Evolutionary conservation across 2,113 vertebrate species (phyloP), one percentile per base, ranked within the genome.

Genomic region (Anthoscopus minutus): DNA sequence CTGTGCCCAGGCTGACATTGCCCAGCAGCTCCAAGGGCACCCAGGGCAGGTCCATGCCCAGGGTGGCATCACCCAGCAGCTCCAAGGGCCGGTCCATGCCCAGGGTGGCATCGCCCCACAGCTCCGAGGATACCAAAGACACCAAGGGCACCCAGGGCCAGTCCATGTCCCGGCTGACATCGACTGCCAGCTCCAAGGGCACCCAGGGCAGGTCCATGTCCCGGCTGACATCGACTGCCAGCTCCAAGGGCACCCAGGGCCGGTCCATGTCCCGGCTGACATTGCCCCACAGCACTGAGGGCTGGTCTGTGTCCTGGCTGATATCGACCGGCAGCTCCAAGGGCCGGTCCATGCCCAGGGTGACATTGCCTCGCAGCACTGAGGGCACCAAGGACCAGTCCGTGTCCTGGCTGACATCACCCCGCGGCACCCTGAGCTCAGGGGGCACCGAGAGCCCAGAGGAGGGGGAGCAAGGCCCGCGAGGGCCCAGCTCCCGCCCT

Each of bases 321-420:
- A 21, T n/a, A 37, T 6, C 2, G 4, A 4, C 65, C 13, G 2
- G 5, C 24, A 35, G n/a, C n/a, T 27, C 7, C 47, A 47, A 38
- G 66, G 20, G 6, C 31, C 25, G 19, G 5, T n/a, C 58, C 37
- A 3, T 19, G n/a, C 12, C 9, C 14, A 13, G 14, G 33, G 33
- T n/a, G 56, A 15, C n/a, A 24, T 15, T 9, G 21, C 15, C 56
- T 15, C 6, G 7, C 22, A 24, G 44, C 19, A 21, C 44, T 19
- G 21, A 30, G 70, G 20, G 3, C 44, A 42, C 42, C 42, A 11
- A 42, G 42, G 42, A 42, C 35, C 8, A 3, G 3, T 38, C 18
- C 23, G 3, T 19, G n/a, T 5, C 13, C 30, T 7, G 11, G 9
- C 50, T 47, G 40, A 4, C 31, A 5, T 3, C 7, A 1, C 2